Evolutionary conservation across 1,140 invertebrate species (phyloP).

Genomic region (Zaprionus lachaisei): DNA sequence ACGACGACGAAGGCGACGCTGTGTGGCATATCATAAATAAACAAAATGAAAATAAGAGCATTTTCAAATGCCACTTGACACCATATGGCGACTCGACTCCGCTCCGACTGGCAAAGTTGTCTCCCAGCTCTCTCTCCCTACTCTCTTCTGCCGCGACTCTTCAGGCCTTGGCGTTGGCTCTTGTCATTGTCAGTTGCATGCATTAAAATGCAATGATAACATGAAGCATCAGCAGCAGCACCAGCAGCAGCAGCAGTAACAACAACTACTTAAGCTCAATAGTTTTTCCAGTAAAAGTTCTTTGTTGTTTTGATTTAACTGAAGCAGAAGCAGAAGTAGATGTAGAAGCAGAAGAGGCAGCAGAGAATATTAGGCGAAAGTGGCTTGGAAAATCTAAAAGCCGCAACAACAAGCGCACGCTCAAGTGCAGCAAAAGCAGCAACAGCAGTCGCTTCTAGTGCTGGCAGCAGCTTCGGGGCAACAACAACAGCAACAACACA

Average conservation of each 20-base stretch:
- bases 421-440: constrained; percentile 54
- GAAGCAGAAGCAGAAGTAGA: constrained; percentile 11
- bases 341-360: constrained; percentile 36
- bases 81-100: constrained; percentile 66
- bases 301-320: constrained; percentile 66
- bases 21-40: constrained; percentile 60
- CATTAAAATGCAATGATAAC: constrained; percentile 81
- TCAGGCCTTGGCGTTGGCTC: not conserved
- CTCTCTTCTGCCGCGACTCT: not conserved
- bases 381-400: constrained; percentile 77
- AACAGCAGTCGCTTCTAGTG: constrained; percentile 12
- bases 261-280: constrained; percentile 57
- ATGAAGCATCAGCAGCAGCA: constrained; percentile 29
- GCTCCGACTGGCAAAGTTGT: constrained; percentile 32
- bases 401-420: constrained; percentile 57
- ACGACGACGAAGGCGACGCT: not conserved
- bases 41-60: constrained; percentile 73
- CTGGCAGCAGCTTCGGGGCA: constrained; percentile 35
- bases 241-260: constrained; percentile 31
- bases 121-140: not conserved
- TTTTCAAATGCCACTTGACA: constrained; percentile 82
- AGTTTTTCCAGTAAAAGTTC: constrained; percentile 59
- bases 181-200: constrained; percentile 72
- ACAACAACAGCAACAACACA: constrained; percentile 24
- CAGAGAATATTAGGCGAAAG: constrained; percentile 77